Evolutionary conservation across 2,888 invertebrate genomes (phyloP).

Genomic region (Prosapia bicincta): DNA sequence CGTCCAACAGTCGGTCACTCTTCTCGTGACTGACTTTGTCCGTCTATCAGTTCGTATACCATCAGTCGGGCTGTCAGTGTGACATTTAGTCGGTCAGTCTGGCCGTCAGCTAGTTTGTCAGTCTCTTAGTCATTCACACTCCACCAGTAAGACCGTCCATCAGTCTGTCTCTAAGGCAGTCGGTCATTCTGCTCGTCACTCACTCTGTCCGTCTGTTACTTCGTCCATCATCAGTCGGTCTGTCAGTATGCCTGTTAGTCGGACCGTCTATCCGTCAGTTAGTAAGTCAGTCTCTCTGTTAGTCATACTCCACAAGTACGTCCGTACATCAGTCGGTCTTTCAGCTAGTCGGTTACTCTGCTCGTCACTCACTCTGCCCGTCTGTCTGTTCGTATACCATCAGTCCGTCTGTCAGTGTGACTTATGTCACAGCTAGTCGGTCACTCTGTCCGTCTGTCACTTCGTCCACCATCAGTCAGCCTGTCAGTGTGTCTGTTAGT

Average conservation of each 20-base stretch:
- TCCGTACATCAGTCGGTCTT: conserved; percentile 16
- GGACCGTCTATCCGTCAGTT: no score
- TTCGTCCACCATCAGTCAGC: conserved; percentile 16
- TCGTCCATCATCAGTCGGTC: no score
- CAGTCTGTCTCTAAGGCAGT: conserved; percentile 28
- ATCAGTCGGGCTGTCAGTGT: background rate
- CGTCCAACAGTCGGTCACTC: conserved; percentile 22
- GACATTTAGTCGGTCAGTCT: no score
- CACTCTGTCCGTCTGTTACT: no score
- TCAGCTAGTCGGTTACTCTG: conserved; percentile 22
- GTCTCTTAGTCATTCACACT: no score
- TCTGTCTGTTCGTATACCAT: conserved; percentile 13
- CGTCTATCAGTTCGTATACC: conserved; percentile 9
- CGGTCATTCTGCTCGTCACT: conserved; percentile 5
- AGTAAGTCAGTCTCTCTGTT: no score
- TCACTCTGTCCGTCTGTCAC: conserved; percentile 23
- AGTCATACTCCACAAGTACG: no score
- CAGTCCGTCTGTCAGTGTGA: no score
- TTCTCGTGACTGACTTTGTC: conserved; percentile 1
- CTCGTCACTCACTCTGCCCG: conserved; percentile 26
- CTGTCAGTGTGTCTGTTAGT: conserved; percentile 29
- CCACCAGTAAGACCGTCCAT: conserved; percentile 10
- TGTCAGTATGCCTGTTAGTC: conserved; percentile 5
- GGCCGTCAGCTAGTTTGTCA: no score
- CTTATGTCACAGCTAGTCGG: background rate